Conservation (phyloP, 92 coral and sea anemone species). For the Anthopleura xanthogrammica region DNA sequence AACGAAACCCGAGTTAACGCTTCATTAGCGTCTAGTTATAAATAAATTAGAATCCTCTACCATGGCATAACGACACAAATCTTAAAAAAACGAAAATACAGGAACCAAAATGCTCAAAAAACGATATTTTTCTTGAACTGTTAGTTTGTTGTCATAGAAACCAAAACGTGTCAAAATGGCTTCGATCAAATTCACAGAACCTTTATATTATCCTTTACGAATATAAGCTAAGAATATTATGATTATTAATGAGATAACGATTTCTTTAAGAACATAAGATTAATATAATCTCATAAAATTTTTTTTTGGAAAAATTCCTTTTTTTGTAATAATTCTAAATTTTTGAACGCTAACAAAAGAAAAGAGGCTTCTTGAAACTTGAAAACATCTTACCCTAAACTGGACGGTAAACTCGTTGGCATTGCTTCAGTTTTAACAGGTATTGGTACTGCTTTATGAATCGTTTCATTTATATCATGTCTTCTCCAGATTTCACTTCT, state of each 20-base stretch:
- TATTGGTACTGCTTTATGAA: background rate
- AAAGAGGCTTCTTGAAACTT: background rate
- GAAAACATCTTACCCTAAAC: slow-evolving; percentile 37
- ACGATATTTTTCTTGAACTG: background rate
- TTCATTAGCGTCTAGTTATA: too few species aligned
- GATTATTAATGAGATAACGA: background rate
- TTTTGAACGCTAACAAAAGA: background rate
- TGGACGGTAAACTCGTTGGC: slow-evolving; percentile 51
- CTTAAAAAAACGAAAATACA: background rate
- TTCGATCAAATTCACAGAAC: background rate
- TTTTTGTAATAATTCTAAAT: too few species aligned
- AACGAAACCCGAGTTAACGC: too few species aligned
- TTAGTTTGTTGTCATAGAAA: slow-evolving; percentile 1
- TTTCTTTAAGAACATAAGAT: background rate
- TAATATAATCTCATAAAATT: background rate
- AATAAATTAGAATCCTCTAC: background rate
- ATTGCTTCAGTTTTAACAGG: slow-evolving; percentile 46
- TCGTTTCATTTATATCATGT: background rate
- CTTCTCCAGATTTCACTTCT: background rate
- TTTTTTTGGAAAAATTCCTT: background rate
- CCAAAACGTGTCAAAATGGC: background rate
- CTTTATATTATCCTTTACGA: background rate
- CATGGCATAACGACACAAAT: background rate
- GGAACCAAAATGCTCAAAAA: background rate
- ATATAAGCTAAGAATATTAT: background rate